These are phyloP conservation scores for Vultur gryphus DNA, from an alignment of 2,797 vertebrate genomes.

Conservation along the genomic window DNA sequence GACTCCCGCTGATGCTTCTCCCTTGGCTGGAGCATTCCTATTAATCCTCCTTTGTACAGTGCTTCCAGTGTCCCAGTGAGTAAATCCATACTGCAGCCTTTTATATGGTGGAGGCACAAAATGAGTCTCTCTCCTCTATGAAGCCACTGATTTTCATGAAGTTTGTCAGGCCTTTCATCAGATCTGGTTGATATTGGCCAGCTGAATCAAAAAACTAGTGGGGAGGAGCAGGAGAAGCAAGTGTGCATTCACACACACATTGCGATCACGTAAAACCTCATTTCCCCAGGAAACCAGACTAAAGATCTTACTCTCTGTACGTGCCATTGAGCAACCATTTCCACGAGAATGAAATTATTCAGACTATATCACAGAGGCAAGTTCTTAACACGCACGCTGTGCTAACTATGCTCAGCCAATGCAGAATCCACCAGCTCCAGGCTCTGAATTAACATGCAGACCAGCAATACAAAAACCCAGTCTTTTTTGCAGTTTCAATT, in stretches of 20 bases:
- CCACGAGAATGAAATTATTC: not conserved
- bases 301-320: not conserved
- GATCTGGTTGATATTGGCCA: not conserved
- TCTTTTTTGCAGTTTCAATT: conserved; percentile 30
- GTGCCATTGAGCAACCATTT: not conserved
- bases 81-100: not conserved
- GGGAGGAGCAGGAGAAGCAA: not conserved
- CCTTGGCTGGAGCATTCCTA: not conserved
- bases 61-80: not conserved
- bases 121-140: not conserved
- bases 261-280: not conserved
- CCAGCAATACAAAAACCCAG: not conserved
- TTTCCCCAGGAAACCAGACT: not conserved
- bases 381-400: not conserved
- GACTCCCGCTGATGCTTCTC: not conserved
- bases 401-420: not conserved
- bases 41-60: not conserved
- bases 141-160: not conserved
- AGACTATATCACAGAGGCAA: not conserved
- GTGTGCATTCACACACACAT: not conserved
- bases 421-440: not conserved
- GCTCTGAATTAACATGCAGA: conserved; percentile 38
- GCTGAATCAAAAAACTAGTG: not conserved
- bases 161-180: not conserved
- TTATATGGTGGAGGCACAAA: not conserved